A percentile compares a stretch with the other conserved stretches of the same genome.
Conservation (phyloP, 2,797 vertebrate species). For the Chelmon rostratus region DNA sequence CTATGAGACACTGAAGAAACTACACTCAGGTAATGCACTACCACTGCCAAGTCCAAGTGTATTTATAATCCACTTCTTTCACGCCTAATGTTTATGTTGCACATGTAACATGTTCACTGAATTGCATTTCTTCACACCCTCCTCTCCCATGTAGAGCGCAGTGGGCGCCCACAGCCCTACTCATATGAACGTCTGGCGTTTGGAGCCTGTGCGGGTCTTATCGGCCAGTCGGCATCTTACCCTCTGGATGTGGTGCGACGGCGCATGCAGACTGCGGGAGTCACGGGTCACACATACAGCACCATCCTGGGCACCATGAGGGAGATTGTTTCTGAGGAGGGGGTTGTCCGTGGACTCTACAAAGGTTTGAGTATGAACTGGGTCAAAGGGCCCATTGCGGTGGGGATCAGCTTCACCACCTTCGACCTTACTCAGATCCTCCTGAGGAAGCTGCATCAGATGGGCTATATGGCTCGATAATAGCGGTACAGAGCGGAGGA, state of each 20-base stretch:
- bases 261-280: constrained; percentile 97
- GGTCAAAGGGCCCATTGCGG: constrained; percentile 97
- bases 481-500: background rate
- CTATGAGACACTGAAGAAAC: constrained; percentile 95
- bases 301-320: constrained; percentile 91
- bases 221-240: constrained; percentile 96
- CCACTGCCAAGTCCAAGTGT: background rate
- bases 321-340: constrained; percentile 91
- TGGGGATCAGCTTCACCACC: constrained; percentile 98
- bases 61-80: background rate
- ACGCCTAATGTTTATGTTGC: background rate
- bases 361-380: constrained; percentile 99
- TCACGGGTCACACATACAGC: constrained; percentile 90
- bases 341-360: constrained; percentile 91
- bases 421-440: constrained; percentile 97
- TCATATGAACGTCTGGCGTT: constrained; percentile 92
- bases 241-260: constrained; percentile 97
- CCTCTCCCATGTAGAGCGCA: constrained; percentile 84
- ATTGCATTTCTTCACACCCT: background rate
- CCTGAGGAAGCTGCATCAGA: constrained; percentile 87
- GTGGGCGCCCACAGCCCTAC: constrained; percentile 89
- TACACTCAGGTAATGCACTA: constrained; percentile 89
- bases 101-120: background rate
- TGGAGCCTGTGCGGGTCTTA: constrained; percentile 94
- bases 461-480: constrained; percentile 68